phyloP scores from a whole-genome alignment of 2,888 invertebrate species.

The Synergus laeviventris region DNA sequence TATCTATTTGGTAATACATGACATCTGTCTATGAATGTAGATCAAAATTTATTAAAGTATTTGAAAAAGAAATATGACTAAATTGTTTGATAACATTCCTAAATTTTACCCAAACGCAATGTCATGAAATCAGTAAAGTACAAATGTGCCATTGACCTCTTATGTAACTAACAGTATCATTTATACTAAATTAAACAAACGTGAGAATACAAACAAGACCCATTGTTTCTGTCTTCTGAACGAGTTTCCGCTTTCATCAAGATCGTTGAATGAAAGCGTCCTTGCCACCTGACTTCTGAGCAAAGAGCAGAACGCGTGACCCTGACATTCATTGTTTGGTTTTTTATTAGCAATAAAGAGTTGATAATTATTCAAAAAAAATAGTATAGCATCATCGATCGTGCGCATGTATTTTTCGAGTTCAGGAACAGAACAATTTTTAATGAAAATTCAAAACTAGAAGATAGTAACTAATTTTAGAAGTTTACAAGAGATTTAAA shows the following conservation, averaged over 20 bases:
- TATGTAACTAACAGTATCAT: slow-evolving; percentile 3
- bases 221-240: slow-evolving; percentile 27
- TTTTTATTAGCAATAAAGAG: neutral
- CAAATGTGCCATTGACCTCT: slow-evolving; percentile 33
- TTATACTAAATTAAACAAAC: neutral
- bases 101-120: neutral
- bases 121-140: neutral
- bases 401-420: too few relatives aligned
- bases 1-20: too few relatives aligned
- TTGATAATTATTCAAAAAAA: too few relatives aligned
- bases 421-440: too few relatives aligned
- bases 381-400: too few relatives aligned
- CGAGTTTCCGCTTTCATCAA: slow-evolving; percentile 35
- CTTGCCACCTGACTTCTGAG: slow-evolving; percentile 20
- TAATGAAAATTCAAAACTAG: too few relatives aligned
- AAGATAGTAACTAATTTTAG: too few relatives aligned
- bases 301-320: slow-evolving; percentile 1
- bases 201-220: neutral
- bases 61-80: neutral
- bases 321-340: slow-evolving; percentile 15
- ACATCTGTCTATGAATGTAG: too few relatives aligned
- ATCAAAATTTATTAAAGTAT: neutral
- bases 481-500: too few relatives aligned
- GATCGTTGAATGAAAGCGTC: slow-evolving; percentile 29
- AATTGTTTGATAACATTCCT: neutral